Evolutionary conservation across 1,140 invertebrate species (phyloP).

Genomic region (Oryctes rhinoceros): DNA sequence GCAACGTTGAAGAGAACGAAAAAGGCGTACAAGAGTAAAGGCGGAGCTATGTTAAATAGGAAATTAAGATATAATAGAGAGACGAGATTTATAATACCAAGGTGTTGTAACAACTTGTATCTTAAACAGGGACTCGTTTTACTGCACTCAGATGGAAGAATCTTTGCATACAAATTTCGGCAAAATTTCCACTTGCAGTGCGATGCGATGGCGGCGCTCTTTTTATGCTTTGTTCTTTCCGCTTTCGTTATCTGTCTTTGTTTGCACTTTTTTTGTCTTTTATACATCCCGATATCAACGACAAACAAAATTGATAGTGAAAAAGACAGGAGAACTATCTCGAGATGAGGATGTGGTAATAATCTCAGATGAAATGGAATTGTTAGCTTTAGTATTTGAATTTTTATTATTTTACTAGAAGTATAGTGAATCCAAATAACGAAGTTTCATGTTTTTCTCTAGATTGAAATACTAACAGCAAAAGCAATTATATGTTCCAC

Average conservation of each 20-base stretch:
- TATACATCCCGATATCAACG: neutral
- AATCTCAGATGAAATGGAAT: slow-evolving; percentile 15
- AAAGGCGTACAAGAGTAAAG: neutral
- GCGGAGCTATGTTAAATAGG: slow-evolving; percentile 1
- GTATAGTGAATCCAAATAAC: too few relatives aligned
- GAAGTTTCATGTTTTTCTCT: too few relatives aligned
- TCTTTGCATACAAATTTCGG: slow-evolving; percentile 32
- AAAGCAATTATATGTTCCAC: too few relatives aligned
- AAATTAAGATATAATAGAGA: slow-evolving; percentile 34
- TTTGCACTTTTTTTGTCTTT: neutral
- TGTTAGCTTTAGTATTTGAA: neutral
- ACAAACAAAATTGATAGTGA: slow-evolving; percentile 6
- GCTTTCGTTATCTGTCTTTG: neutral
- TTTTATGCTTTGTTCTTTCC: neutral
- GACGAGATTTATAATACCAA: slow-evolving; percentile 36
- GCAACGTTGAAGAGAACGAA: neutral
- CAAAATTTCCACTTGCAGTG: slow-evolving; percentile 3
- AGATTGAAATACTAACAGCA: too few relatives aligned
- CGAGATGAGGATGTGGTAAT: neutral
- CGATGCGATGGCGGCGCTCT: neutral
- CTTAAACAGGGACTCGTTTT: slow-evolving; percentile 21
- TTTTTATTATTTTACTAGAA: neutral
- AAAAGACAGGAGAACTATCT: slow-evolving; percentile 6
- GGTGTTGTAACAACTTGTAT: slow-evolving; percentile 34
- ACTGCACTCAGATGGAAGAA: slow-evolving; percentile 25